Evolutionary conservation across 2,113 vertebrate species (phyloP).

Genomic region (Megaceryle torquata): DNA sequence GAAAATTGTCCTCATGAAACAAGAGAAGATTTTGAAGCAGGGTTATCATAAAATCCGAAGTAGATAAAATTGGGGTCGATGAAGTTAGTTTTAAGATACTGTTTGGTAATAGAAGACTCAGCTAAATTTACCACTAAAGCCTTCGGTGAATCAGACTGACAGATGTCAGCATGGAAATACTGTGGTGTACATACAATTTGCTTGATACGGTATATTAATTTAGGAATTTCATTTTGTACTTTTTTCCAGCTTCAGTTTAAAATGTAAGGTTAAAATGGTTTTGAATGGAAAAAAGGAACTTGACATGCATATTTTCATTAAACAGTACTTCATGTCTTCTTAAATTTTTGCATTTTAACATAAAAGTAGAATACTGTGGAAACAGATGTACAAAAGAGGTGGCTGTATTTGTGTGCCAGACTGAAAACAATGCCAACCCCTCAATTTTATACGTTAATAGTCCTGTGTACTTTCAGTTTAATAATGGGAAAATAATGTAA

Average conservation of each 20-base stretch:
- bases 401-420: not conserved
- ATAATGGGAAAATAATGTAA: not conserved
- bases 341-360: not conserved
- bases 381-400: not conserved
- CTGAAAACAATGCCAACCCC: fast-evolving
- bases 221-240: not conserved
- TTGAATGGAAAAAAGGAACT: too few relatives aligned
- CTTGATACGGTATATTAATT: not conserved
- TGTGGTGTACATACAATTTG: not conserved
- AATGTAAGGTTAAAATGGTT: not conserved
- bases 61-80: not conserved
- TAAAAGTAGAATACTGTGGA: not conserved
- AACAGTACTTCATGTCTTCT: not conserved
- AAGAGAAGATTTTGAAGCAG: not conserved
- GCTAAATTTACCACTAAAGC: not conserved
- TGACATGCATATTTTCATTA: not conserved
- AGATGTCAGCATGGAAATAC: not conserved
- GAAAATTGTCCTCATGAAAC: conserved; percentile 1
- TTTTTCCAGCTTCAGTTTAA: not conserved
- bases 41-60: not conserved
- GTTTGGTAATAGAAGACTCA: not conserved
- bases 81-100: not conserved
- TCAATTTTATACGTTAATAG: not conserved
- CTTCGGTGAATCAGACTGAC: not conserved
- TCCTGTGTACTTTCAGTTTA: not conserved